Base-by-base conservation (phyloP, 2,113 vertebrate species). In the Pedetes capensis region DNA sequence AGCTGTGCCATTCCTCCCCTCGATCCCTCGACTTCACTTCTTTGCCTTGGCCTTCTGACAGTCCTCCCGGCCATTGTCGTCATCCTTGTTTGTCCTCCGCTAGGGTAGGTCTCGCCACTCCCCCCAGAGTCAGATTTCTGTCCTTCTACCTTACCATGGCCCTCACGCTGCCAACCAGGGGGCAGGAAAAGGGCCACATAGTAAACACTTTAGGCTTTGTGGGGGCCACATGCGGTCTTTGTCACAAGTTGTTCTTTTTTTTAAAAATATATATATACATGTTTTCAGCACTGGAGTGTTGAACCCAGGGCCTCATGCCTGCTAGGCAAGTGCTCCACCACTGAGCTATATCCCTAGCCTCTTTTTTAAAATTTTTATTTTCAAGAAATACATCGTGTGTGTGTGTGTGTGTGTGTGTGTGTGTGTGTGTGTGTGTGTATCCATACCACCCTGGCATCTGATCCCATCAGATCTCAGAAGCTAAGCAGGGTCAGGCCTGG, bases 81-180 rank as follows among this genome's bases (percentile, higher is more conserved):
- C 27, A 37, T 7, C 69, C n/a, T 39, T 42, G 63, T 76, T 74
- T n/a, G 29, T 39, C 6, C 5, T 0, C 25, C 49, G n/a, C n/a
- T n/a, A 59, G 88, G 20, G 68, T 1, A 47, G 3, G 23, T 22
- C 25, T 22, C 22, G 1, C 12, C 32, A 37, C 17, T 20, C 16
- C 8, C 63, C 53, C 4, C 23, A 13, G 25, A 9, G 20, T 66
- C 55, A 42, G 55, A 87, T 8, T 57, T 37, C 51, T 91, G 0
- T 59, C 9, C 11, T 47, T 49, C 22, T 8, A 78, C 25, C 32
- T 34, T 34, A 2, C 8, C 0, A 0, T 29, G 55, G 17, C 29
- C 39, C 39, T 0, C 18, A 29, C 2, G 1, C 44, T 53, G 6
- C 44, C 2, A n/a, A 22, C 9, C 12, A 0, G 34, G 23, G 39